Conservation (phyloP, 2,113 vertebrate species). For the Triplophysa rosa region DNA sequence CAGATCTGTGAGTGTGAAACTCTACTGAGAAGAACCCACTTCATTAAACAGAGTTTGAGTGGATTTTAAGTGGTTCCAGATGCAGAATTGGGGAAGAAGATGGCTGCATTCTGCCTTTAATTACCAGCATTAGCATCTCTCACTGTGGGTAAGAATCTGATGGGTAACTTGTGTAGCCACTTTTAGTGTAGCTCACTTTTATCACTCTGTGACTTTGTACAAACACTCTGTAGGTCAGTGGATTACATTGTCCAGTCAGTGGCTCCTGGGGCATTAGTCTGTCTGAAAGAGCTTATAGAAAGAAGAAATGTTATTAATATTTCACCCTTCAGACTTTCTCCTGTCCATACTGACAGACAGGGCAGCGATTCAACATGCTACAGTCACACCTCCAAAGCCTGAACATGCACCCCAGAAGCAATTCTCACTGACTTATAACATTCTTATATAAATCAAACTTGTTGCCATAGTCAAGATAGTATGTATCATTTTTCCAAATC, state of each 20-base stretch:
- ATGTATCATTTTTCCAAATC: too few relatives aligned
- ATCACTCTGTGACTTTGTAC: background rate
- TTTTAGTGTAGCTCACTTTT: background rate
- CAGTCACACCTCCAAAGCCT: background rate
- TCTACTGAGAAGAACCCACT: conserved; percentile 17
- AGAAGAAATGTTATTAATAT: conserved; percentile 57
- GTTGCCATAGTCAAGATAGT: background rate
- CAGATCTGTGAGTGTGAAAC: background rate
- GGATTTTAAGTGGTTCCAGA: conserved; percentile 44
- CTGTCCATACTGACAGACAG: conserved; percentile 39
- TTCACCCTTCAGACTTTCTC: conserved; percentile 13
- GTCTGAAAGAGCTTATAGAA: conserved; percentile 39
- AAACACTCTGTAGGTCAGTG: conserved; percentile 15
- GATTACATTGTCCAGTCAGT: conserved; percentile 27
- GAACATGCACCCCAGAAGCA: conserved; percentile 16
- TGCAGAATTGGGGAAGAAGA: conserved; percentile 36
- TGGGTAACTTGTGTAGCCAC: conserved; percentile 7
- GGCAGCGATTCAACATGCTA: conserved; percentile 2
- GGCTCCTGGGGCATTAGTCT: conserved; percentile 16
- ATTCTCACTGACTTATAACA: background rate
- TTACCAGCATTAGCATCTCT: conserved; percentile 24
- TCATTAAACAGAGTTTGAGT: conserved; percentile 27
- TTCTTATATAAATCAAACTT: background rate
- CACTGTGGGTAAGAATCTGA: background rate
- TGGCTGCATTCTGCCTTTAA: conserved; percentile 21